Evolutionary conservation across 2,888 invertebrate species (phyloP).

Genomic region (Antitype chi): DNA sequence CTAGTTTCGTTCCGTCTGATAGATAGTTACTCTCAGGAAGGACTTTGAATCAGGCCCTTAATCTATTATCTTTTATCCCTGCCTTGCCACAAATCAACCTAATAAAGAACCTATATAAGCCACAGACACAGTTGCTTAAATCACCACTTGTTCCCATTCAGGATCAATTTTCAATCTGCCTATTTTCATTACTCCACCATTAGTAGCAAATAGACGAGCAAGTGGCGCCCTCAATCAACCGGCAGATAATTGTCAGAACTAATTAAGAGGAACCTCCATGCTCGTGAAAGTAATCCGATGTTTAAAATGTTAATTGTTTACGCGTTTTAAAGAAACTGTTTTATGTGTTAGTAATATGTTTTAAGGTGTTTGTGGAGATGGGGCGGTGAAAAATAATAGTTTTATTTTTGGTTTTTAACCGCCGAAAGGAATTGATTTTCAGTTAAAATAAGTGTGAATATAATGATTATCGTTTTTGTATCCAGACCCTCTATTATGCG

Average conservation of each 20-base stretch:
- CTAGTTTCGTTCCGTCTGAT: neutral
- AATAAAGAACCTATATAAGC: slow-evolving; percentile 19
- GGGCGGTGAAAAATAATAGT: neutral
- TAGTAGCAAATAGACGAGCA: slow-evolving; percentile 31
- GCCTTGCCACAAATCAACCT: neutral
- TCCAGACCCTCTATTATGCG: neutral
- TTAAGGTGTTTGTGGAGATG: neutral
- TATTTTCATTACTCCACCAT: slow-evolving; percentile 52
- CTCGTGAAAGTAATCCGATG: slow-evolving; percentile 46
- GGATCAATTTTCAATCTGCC: slow-evolving; percentile 38
- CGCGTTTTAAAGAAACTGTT: neutral
- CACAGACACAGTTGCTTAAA: slow-evolving; percentile 7
- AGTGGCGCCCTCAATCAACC: slow-evolving; percentile 44
- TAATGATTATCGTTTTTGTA: neutral
- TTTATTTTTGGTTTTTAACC: neutral
- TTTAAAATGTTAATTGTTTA: slow-evolving; percentile 44
- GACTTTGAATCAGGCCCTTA: neutral
- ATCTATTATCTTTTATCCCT: neutral
- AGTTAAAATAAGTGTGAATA: neutral
- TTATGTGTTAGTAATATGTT: neutral
- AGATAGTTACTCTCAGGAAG: neutral
- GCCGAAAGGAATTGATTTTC: neutral
- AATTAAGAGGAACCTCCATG: slow-evolving; percentile 57
- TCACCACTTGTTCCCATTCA: slow-evolving; percentile 6
- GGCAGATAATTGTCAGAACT: slow-evolving; percentile 53